A percentile compares a stretch with the other conserved stretches of the same genome.
These are phyloP conservation scores for Pterophyllum scalare DNA, from an alignment of 2,113 vertebrate species.

Conservation along the genomic window DNA sequence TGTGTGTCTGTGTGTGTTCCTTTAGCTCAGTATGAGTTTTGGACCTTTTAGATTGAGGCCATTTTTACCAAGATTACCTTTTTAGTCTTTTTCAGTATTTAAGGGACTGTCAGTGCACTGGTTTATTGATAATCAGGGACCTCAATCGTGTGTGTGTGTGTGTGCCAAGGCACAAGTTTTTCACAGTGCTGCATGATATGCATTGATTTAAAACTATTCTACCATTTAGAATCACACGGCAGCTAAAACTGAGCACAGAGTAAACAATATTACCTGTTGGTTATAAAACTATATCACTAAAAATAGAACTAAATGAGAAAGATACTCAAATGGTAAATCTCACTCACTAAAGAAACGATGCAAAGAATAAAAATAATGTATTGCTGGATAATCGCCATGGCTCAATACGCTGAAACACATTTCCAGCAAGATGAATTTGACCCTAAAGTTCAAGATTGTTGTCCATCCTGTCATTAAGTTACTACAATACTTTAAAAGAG, in stretches of 20 bases:
- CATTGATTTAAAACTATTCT: background rate
- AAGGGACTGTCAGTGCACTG: conserved; percentile 1
- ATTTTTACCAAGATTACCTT: background rate
- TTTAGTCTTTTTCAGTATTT: background rate
- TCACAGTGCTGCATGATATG: background rate
- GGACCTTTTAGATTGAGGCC: background rate
- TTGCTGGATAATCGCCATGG: background rate
- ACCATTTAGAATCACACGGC: background rate
- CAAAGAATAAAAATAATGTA: background rate
- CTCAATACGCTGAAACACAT: background rate
- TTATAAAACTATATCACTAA: conserved; percentile 7
- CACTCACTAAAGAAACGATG: background rate
- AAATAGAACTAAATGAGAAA: background rate
- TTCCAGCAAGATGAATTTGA: conserved; percentile 4
- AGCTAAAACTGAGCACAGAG: background rate
- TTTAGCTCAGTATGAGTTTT: background rate
- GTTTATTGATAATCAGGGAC: background rate
- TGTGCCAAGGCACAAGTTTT: background rate
- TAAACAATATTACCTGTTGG: background rate
- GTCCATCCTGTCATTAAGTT: background rate
- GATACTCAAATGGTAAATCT: conserved; percentile 18
- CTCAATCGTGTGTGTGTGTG: background rate
- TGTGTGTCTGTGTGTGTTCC: background rate
- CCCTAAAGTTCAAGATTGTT: background rate
- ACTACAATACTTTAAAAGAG: background rate